These are phyloP conservation scores for Euspilapteryx auroguttella DNA, from an alignment of 2,888 invertebrate species.

Conservation along the genomic window DNA sequence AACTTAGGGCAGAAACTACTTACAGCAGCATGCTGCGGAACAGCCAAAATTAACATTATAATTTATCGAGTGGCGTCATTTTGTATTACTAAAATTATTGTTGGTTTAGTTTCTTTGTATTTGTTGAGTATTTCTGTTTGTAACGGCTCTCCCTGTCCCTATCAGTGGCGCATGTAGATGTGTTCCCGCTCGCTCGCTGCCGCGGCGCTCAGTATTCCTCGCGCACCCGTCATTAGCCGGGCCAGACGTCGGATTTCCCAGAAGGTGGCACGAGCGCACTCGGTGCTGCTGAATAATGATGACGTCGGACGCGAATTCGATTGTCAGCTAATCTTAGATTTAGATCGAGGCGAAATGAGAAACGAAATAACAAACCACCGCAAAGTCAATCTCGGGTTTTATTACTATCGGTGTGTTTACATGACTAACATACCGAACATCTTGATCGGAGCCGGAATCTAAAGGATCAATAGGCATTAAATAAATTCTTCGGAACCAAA, in stretches of 20 bases:
- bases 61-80: too few species aligned
- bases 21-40: conserved; percentile 32
- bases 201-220: conserved; percentile 40
- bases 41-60: conserved; percentile 33
- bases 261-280: conserved; percentile 25
- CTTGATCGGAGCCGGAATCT: too few species aligned
- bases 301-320: conserved; percentile 23
- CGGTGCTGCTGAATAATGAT: conserved; percentile 44
- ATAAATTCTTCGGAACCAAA: conserved; percentile 23
- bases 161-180: neutral
- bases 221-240: conserved; percentile 46
- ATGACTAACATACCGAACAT: too few species aligned
- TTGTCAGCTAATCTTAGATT: conserved; percentile 18
- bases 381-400: too few species aligned
- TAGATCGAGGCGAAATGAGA: conserved; percentile 1
- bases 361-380: neutral
- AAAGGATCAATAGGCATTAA: too few species aligned
- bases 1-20: conserved; percentile 46
- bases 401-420: too few species aligned
- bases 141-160: too few species aligned
- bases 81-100: too few species aligned
- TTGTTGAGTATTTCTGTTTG: too few species aligned
- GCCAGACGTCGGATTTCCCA: conserved; percentile 44
- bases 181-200: conserved; percentile 7
- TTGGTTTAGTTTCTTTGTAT: too few species aligned